Percentiles rank a stretch among this genome's conserved stretches.
Conservation (phyloP, 2,888 invertebrate genomes). For the Nebria salina region DNA sequence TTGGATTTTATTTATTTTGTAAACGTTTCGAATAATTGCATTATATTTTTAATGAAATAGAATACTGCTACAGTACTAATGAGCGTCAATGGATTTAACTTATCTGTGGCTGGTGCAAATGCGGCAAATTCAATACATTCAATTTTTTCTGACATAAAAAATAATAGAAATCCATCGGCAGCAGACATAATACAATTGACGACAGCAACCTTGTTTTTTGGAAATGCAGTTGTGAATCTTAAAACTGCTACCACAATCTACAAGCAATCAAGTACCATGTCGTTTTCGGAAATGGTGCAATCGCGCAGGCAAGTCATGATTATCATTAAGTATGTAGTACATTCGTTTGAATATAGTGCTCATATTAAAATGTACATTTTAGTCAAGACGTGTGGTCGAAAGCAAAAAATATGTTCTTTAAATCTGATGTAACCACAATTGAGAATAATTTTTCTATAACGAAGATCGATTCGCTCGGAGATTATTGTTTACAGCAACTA, state of each 20-base stretch:
- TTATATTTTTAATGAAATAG: constrained; percentile 47
- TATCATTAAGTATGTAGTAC: neutral
- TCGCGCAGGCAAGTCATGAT: constrained; percentile 27
- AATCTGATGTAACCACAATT: constrained; percentile 24
- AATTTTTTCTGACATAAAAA: constrained; percentile 47
- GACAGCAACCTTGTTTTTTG: constrained; percentile 57
- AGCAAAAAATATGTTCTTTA: constrained; percentile 25
- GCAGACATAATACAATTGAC: constrained; percentile 54
- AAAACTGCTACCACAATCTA: constrained; percentile 48
- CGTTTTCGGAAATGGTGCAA: constrained; percentile 33
- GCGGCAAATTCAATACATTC: constrained; percentile 53
- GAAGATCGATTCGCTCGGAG: constrained; percentile 9
- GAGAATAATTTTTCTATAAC: constrained; percentile 25
- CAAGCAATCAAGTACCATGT: constrained; percentile 10
- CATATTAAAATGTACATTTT: neutral
- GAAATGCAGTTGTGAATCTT: constrained; percentile 56
- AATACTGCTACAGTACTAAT: constrained; percentile 52
- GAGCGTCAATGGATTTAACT: constrained; percentile 54
- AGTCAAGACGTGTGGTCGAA: constrained; percentile 28
- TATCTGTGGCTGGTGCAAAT: constrained; percentile 55
- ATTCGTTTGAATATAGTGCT: neutral
- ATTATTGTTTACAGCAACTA: constrained; percentile 12
- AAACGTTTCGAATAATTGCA: neutral
- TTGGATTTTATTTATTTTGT: neutral
- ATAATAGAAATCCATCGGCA: constrained; percentile 49